Evolutionary conservation across 2,797 vertebrate species (phyloP), one percentile per base, ranked within the genome.

Genomic region (Pachyuromys duprasi): DNA sequence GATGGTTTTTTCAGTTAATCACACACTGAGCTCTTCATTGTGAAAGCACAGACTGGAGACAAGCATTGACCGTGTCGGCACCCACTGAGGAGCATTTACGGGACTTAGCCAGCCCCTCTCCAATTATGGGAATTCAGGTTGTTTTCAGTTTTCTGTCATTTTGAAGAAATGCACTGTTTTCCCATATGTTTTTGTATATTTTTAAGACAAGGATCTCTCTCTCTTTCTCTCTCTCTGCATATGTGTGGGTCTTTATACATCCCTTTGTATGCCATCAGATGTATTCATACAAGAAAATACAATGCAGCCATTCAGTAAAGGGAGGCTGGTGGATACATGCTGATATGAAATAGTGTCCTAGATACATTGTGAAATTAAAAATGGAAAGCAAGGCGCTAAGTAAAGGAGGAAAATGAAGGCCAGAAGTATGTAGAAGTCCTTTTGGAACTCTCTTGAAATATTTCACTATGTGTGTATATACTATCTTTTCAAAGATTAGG

Each of bases 131-230:
- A 60, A 55, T 83, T 69, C 26, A 67, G 11, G 11, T 92, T 74
- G 20, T 70, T 57, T 90, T 13, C 13, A 33, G 53, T 36, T 76
- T 69, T 87, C 93, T 86, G 89, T n/a, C 33, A 22, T 86, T 89
- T 26, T 70, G 45, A 90, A 91, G 76, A 92, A 82, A 81, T 36
- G 13, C 8, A 65, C 70, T 75, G n/a, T 83, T 63, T 75, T 57
- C 33, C 31, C 26, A 12, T 12, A 13, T 55, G 33, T 36, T 89
- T 89, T 65, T 65, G 57, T 79, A 24, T 39, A 57, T 72, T 86
- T 67, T 83, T 65, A 65, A 60, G 79, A 39, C 79, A 26, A 81
- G 79, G 57, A 63, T 87, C 62, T 63, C 62, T 63, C 26, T 63
- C 24, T 63, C 18, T 63, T 8, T 28, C 26, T 63, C 8, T 22